These are phyloP conservation scores for Lasioglossum oenotherae DNA, from an alignment of 2,888 invertebrate species.

Conservation along the genomic window DNA sequence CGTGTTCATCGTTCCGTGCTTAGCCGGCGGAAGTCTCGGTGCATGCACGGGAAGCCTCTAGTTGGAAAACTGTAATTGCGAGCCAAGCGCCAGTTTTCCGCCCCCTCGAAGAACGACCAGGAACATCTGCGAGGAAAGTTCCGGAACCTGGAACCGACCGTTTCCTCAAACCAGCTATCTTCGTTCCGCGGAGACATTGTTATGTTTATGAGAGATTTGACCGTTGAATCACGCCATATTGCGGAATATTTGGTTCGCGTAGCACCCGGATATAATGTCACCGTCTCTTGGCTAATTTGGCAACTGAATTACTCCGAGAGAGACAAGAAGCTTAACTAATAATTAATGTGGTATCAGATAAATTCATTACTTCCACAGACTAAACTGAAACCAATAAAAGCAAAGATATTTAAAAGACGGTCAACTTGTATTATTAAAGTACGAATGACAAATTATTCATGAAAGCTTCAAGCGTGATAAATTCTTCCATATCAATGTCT, in stretches of 20 bases:
- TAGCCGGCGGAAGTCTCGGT: slow-evolving; percentile 16
- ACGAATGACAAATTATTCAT: not conserved
- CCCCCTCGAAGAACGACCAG: not conserved
- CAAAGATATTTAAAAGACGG: not conserved
- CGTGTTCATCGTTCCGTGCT: slow-evolving; percentile 34
- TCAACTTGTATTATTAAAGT: not conserved
- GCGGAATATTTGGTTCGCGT: not conserved
- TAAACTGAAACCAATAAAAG: not conserved
- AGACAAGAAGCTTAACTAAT: too few species aligned
- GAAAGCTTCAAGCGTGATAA: not conserved
- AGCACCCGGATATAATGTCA: not conserved
- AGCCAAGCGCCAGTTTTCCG: not conserved
- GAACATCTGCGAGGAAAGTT: slow-evolving; percentile 22
- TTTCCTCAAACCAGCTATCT: not conserved
- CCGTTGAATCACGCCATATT: too few species aligned
- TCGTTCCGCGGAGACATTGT: not conserved
- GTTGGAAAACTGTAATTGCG: slow-evolving; percentile 49
- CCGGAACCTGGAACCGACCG: not conserved
- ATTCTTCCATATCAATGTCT: not conserved
- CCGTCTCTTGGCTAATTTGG: not conserved
- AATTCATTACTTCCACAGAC: too few species aligned
- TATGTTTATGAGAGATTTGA: not conserved
- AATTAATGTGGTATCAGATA: too few species aligned
- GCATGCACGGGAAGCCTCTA: slow-evolving; percentile 14
- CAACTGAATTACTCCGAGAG: too few species aligned